These are phyloP conservation scores for Carassius gibelio DNA, from an alignment of 2,113 vertebrate species.

Conservation along the genomic window DNA sequence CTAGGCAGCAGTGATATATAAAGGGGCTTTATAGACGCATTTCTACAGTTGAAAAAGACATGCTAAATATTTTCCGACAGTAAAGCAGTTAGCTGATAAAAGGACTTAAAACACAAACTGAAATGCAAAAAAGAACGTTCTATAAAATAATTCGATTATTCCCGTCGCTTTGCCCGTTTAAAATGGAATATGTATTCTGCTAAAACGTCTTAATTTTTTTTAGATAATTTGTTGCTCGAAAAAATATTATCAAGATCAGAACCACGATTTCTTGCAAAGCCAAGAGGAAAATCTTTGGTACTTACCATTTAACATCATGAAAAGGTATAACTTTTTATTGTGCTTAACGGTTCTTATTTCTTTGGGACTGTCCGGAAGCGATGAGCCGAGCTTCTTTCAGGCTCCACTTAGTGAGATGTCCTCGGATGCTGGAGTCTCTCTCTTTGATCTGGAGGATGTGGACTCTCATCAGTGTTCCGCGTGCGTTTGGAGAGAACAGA, in stretches of 20 bases:
- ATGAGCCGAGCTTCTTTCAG: conserved; percentile 77
- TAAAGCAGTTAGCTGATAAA: conserved; percentile 67
- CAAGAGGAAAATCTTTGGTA: conserved; percentile 61
- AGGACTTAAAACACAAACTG: conserved; percentile 56
- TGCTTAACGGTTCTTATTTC: conserved; percentile 83
- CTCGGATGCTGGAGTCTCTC: conserved; percentile 74
- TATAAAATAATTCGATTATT: background rate
- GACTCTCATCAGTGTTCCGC: conserved; percentile 86
- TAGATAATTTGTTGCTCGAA: background rate
- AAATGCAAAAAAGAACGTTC: background rate
- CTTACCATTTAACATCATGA: conserved; percentile 75
- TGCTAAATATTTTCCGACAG: conserved; percentile 63
- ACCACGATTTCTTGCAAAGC: conserved; percentile 48
- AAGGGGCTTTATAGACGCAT: conserved; percentile 82
- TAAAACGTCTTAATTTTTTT: conserved; percentile 67
- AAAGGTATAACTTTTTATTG: conserved; percentile 83
- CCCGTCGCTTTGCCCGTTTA: conserved; percentile 2
- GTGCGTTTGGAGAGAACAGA: conserved; percentile 93
- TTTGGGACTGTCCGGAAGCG: conserved; percentile 82
- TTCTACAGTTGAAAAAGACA: conserved; percentile 82
- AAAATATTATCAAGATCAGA: conserved; percentile 44
- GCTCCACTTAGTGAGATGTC: conserved; percentile 76
- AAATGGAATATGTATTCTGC: conserved; percentile 52
- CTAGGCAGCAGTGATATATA: conserved; percentile 92
- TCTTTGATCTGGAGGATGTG: conserved; percentile 80